Percentiles rank a stretch among this genome's conserved stretches.
Evolutionary conservation across 2,888 invertebrate species (phyloP).

Genomic region (Lasioglossum figueresi): DNA sequence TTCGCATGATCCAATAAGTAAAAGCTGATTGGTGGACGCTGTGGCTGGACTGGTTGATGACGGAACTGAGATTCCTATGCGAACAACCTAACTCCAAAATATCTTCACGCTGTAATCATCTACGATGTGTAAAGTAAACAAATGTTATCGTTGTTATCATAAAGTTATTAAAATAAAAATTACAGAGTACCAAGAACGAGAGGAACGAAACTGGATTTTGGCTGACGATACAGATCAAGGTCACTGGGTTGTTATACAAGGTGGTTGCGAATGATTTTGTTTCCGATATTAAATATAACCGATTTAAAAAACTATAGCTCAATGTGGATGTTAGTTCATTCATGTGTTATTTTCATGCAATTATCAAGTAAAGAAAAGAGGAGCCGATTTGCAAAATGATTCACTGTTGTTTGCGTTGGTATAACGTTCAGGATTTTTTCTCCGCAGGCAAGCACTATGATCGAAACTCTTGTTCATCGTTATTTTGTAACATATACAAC

Average conservation of each 20-base stretch:
- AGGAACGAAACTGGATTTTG: not conserved
- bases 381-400: not conserved
- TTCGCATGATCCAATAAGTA: not conserved
- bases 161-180: conserved; percentile 14
- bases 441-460: not conserved
- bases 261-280: not conserved
- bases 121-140: not conserved
- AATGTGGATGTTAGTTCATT: not conserved
- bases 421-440: not conserved
- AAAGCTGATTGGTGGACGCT: not conserved
- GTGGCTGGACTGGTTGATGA: not conserved
- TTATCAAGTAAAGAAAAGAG: not conserved
- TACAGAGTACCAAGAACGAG: not conserved
- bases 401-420: not conserved
- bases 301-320: not conserved
- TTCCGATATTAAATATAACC: not conserved
- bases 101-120: not conserved
- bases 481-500: not conserved
- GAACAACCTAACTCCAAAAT: not conserved
- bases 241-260: not conserved
- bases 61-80: not conserved
- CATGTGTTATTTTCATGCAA: not conserved
- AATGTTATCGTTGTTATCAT: conserved; percentile 1
- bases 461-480: not conserved
- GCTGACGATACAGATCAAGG: not conserved